Evolutionary conservation across 2,113 vertebrate species (phyloP).

Genomic region (Sceloporus undulatus): DNA sequence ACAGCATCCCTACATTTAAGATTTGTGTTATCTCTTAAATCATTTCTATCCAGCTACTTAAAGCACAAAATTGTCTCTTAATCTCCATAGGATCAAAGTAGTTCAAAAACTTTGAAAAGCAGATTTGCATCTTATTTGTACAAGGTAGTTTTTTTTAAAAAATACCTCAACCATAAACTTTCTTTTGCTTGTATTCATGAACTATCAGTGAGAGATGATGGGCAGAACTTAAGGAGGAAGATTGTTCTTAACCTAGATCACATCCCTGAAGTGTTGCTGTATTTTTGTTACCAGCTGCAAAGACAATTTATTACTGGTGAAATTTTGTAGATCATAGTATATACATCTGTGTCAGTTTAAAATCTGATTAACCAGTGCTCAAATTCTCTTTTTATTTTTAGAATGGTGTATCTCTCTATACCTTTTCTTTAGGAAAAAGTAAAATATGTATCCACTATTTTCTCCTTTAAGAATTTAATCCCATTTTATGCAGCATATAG

Average conservation of each 20-base stretch:
- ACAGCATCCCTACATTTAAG: rapidly evolving
- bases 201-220: background rate
- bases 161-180: slow-evolving; percentile 7
- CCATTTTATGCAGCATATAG: background rate
- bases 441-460: background rate
- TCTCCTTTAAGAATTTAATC: slow-evolving; percentile 1
- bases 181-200: background rate
- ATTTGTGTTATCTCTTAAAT: slow-evolving; percentile 21
- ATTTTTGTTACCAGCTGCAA: background rate
- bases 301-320: background rate
- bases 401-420: background rate
- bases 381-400: background rate
- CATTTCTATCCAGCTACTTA: slow-evolving; percentile 26
- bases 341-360: background rate
- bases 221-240: background rate
- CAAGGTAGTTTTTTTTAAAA: background rate
- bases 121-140: slow-evolving; percentile 21
- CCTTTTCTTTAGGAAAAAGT: background rate
- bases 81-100: slow-evolving; percentile 34
- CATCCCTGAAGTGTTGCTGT: background rate
- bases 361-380: background rate
- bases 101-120: slow-evolving; percentile 1
- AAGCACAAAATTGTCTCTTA: slow-evolving; percentile 37
- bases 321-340: background rate
- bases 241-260: slow-evolving; percentile 9